A percentile compares a stretch with the other conserved stretches of the same genome.
phyloP scores from a whole-genome alignment of 2,888 invertebrate species.

The Eledona agricola region DNA sequence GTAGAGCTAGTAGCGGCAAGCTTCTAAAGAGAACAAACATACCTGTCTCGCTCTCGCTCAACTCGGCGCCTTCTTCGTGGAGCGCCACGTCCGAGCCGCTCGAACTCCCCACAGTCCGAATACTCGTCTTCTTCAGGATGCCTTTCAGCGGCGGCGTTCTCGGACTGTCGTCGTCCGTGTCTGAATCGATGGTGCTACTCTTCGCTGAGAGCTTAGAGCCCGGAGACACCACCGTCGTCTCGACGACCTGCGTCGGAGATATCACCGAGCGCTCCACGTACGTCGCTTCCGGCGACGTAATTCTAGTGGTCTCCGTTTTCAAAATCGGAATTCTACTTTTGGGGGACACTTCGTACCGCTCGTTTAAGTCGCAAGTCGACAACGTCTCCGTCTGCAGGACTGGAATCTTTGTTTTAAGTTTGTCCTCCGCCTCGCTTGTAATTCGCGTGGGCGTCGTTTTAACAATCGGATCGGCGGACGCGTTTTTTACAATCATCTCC shows the following conservation, averaged over 20 bases:
- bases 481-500: constrained; percentile 42
- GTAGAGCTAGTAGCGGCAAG: constrained; percentile 13
- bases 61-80: constrained; percentile 70
- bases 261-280: constrained; percentile 44
- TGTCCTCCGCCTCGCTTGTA: constrained; percentile 40
- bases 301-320: constrained; percentile 56
- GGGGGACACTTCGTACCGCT: constrained; percentile 39
- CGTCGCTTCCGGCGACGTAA: constrained; percentile 50
- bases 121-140: constrained; percentile 57
- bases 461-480: constrained; percentile 53
- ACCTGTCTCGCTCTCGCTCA: constrained; percentile 73
- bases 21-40: constrained; percentile 53
- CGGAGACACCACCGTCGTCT: constrained; percentile 54
- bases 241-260: constrained; percentile 48
- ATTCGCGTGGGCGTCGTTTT: constrained; percentile 59
- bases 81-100: constrained; percentile 72
- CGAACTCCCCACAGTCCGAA: constrained; percentile 68
- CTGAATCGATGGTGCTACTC: constrained; percentile 60
- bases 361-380: constrained; percentile 40
- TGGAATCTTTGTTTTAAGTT: constrained; percentile 52
- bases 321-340: constrained; percentile 64
- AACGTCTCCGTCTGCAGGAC: constrained; percentile 41
- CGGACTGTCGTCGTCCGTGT: constrained; percentile 58
- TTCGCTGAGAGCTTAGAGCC: constrained; percentile 54
- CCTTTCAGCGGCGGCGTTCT: constrained; percentile 58